Evolutionary conservation across 2,113 vertebrate genomes (phyloP), one percentile per base, ranked within the genome.

Genomic region (Sardina pilchardus): DNA sequence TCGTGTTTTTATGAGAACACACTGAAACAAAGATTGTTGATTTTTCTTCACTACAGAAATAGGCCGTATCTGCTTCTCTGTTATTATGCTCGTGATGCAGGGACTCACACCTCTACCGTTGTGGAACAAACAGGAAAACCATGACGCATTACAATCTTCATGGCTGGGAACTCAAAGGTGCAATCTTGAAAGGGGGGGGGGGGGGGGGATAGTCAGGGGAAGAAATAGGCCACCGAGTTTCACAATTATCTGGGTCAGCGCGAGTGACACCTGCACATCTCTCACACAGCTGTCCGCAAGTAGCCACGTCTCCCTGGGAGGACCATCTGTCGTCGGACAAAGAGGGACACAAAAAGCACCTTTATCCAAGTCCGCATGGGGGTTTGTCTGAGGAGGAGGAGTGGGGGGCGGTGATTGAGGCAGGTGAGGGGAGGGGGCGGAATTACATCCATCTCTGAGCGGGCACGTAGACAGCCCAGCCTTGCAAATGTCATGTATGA

Each of bases 161-260:
- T 75, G 67, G 34, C 12, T 1, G 30, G 26, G 30, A 26, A 30
- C 24, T 30, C 30, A 75, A 36, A 75, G 30, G 67, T 75, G 67
- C 67, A 75, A 14, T 75, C 26, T 75, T 36, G 30, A 75, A 75
- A 36, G 67, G 30, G 67, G 14, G 10, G 14, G 5, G 12, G 14
- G 12, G 8, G 67, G n/a, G n/a, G n/a, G n/a, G n/a, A n/a, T n/a
- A 16, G 26, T 14, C 3, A 36, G 14, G 67, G 63, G 6, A 16
- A 75, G 67, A 75, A 75, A 75, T 75, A 75, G 67, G 67, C 67
- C 67, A 75, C 59, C 36, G 67, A 75, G 67, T 36, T 75, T 75
- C 67, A 67, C 59, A 75, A 36, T 34, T 75, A 75, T 75, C 67
- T 75, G 67, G 67, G 67, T 75, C 67, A 34, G 16, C 10, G 67